Evolutionary conservation across 2,888 invertebrate species (phyloP), one percentile per base, ranked within the genome.

Genomic region (Rotaria macrura): DNA sequence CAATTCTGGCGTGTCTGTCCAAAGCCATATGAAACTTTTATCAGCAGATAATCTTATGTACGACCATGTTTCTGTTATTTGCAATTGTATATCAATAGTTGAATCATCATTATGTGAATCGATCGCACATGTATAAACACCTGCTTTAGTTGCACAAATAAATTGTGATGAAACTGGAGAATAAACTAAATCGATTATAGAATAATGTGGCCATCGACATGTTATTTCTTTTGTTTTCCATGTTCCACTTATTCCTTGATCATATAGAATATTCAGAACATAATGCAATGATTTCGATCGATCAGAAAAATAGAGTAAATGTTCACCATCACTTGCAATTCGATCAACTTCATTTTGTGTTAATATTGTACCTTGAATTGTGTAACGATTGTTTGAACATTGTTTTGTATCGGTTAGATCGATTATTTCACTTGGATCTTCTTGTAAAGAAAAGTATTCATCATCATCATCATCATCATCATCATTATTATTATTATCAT

Each of bases 261-360:
- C 65, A 20, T 5, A 38, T 20, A 14, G 38, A 20, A 65, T 65
- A 20, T 65, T 20, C n/a, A 0, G 12, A 25, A 79, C 43, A 79
- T 79, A 79, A 43, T 43, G 43, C 25, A 79, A n/a, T 43, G 34
- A 43, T 79, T 79, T 79, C 12, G 23, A 43, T 43, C 12, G 10
- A 14, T 79, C 79, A 43, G 79, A 79, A 79, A 79, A 79, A n/a
- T 79, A 79, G 12, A 79, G 79, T n/a, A 79, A 79, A 79, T 79
- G 40, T 25, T 43, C 40, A 43, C 43, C 79, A 79, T 79, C 79
- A n/a, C 79, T 79, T 12, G 79, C 79, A n/a, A 79, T 79, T 25
- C 79, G 79, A 79, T 79, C 79, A 79, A 79, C 79, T 79, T 79
- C 79, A 79, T 79, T 79, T 25, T 79, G 43, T 43, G 79, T 79